These are phyloP conservation scores for Augiades crinisus DNA, from an alignment of 2,888 invertebrate genomes.

Conservation along the genomic window DNA sequence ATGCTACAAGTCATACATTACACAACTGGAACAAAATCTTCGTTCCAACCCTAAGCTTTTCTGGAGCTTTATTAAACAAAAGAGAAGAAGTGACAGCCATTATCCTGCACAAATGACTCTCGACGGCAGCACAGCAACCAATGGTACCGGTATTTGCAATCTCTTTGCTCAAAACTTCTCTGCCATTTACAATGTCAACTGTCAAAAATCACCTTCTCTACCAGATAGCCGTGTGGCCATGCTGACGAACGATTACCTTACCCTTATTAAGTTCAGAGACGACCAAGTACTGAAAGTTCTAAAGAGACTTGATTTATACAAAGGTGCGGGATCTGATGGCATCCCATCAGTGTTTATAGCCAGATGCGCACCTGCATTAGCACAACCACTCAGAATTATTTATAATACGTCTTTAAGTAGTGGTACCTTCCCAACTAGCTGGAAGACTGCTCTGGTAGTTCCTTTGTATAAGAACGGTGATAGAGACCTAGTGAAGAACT, in stretches of 20 bases:
- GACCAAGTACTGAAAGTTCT: background rate
- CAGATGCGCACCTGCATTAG: background rate
- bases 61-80: conserved; percentile 1
- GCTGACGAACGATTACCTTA: background rate
- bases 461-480: background rate
- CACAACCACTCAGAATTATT: background rate
- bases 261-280: background rate
- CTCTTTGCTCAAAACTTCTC: conserved; percentile 2
- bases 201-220: background rate
- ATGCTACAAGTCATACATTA: conserved; percentile 2
- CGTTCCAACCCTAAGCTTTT: conserved; percentile 4
- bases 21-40: background rate
- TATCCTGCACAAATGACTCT: background rate
- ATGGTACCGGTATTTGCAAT: background rate
- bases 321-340: background rate
- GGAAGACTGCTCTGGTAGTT: background rate
- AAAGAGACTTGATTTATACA: conserved; percentile 4
- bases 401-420: background rate
- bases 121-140: background rate
- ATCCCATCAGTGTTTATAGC: background rate
- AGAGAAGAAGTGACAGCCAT: background rate
- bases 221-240: background rate
- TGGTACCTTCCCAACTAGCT: background rate
- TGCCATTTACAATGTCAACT: background rate
- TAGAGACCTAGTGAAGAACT: background rate